These are phyloP conservation scores for Nothocercus julius DNA, from an alignment of 2,113 vertebrate species.

Conservation along the genomic window DNA sequence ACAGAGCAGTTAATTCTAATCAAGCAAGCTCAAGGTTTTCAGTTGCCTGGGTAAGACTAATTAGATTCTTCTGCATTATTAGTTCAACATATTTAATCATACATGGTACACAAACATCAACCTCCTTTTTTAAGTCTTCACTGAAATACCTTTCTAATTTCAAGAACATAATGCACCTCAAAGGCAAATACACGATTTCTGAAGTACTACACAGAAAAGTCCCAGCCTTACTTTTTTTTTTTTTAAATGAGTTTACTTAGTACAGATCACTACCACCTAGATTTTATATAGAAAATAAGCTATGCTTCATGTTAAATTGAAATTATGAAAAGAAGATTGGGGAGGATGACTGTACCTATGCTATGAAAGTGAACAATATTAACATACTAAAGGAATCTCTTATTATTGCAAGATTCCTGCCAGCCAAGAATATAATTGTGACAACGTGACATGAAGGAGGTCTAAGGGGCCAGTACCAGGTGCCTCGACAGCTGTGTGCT, in stretches of 20 bases:
- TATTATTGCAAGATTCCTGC: background rate
- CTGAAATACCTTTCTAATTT: background rate
- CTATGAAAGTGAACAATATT: background rate
- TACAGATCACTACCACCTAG: background rate
- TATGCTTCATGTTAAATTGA: background rate
- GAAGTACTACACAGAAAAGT: background rate
- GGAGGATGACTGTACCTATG: background rate
- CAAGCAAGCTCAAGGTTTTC: conserved; percentile 38
- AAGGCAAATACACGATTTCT: background rate
- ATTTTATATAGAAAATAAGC: background rate
- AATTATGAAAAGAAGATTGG: background rate
- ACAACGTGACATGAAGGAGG: background rate
- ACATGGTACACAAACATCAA: conserved; percentile 1
- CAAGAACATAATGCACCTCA: background rate
- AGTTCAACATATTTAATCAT: background rate
- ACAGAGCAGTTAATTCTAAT: conserved; percentile 29
- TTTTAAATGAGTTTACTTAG: background rate
- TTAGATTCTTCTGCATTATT: conserved; percentile 13
- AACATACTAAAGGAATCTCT: background rate
- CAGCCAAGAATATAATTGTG: background rate
- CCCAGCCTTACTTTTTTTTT: background rate
- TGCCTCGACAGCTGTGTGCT: background rate
- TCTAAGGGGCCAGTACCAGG: background rate
- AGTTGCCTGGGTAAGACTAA: conserved; percentile 9
- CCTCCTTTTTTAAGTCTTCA: background rate